Evolutionary conservation across 92 coral and sea anemone species (phyloP).

Genomic region (Epizoanthus rinbou): DNA sequence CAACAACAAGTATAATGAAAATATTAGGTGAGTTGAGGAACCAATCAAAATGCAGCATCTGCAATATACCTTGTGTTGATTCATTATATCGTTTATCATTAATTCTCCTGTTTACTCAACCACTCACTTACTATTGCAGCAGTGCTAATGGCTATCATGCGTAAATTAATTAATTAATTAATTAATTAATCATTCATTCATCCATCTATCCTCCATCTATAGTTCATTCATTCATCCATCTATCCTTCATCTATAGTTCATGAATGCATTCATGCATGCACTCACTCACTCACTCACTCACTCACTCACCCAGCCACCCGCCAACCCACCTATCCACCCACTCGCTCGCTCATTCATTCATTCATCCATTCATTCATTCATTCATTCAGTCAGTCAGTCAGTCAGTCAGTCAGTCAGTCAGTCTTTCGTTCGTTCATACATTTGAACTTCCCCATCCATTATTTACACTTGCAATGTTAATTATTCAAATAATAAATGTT

Average conservation of each 20-base stretch:
- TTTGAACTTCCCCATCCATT: neutral
- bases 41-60: too few relatives aligned
- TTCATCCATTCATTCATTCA: neutral
- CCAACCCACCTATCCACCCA: too few relatives aligned
- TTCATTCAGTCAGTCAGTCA: neutral
- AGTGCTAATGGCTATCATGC: neutral
- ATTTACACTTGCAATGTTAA: neutral
- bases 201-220: neutral
- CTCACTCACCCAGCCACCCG: too few relatives aligned
- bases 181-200: conserved; percentile 8
- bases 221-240: neutral
- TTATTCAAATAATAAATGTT: neutral
- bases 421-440: neutral
- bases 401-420: neutral
- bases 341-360: neutral
- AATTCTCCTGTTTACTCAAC: too few relatives aligned
- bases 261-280: neutral
- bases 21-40: too few relatives aligned
- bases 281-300: too few relatives aligned
- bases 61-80: too few relatives aligned
- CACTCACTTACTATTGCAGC: too few relatives aligned
- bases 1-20: too few relatives aligned
- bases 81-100: too few relatives aligned
- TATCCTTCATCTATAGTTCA: neutral
- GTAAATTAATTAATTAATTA: neutral